Evolutionary conservation across 2,888 invertebrate species (phyloP).

Genomic region (Lucinisca nassula): DNA sequence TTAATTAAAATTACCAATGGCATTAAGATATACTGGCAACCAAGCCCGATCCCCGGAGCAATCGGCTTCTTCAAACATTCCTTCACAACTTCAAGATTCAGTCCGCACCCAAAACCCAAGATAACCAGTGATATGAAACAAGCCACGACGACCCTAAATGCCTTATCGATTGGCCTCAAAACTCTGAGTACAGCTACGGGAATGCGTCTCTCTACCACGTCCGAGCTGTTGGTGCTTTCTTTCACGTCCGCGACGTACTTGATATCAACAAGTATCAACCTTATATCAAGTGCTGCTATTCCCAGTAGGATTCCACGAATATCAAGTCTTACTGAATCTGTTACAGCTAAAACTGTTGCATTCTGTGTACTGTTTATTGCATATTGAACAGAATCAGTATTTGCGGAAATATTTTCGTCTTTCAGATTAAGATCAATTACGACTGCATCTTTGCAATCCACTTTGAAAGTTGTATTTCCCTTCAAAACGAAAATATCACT

Average conservation of each 20-base stretch:
- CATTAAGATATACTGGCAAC: conserved; percentile 89
- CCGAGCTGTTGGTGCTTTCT: background rate
- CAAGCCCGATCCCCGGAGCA: conserved; percentile 89
- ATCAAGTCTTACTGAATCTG: background rate
- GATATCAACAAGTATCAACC: background rate
- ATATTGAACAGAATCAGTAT: background rate
- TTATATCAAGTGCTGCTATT: background rate
- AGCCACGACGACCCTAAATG: conserved; percentile 85
- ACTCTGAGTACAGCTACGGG: conserved; percentile 53
- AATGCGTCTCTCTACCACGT: conserved; percentile 5
- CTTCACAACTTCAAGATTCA: conserved; percentile 87
- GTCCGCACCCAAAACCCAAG: conserved; percentile 88
- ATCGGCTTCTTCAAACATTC: conserved; percentile 88
- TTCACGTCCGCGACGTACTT: background rate
- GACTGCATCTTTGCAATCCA: background rate
- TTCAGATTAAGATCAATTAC: background rate
- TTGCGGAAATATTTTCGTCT: background rate
- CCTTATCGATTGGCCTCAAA: conserved; percentile 70
- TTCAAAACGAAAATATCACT: background rate
- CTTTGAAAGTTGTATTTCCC: background rate
- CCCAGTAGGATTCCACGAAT: background rate
- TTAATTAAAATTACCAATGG: conserved; percentile 89
- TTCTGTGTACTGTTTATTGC: background rate
- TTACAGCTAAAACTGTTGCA: background rate
- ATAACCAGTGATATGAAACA: conserved; percentile 85